phyloP scores from a whole-genome alignment of 2,113 vertebrate species.

The Zosterops japonicus region DNA sequence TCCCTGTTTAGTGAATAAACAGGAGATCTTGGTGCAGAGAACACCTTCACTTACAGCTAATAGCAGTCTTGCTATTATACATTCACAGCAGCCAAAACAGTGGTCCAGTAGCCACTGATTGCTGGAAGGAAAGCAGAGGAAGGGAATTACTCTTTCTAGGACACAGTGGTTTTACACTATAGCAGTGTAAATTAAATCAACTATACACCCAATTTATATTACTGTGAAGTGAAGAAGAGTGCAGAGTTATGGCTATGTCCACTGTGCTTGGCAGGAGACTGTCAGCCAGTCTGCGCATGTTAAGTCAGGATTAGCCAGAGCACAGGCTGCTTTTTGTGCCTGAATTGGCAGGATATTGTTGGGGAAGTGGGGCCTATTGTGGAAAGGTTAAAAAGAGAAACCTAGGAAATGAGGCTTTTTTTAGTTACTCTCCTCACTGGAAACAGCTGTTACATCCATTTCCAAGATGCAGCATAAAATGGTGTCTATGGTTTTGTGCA shows the following conservation, averaged over 20 bases:
- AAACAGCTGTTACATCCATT: constrained; percentile 7
- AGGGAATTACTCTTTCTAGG: neutral
- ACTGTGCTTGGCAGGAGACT: neutral
- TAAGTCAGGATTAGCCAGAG: neutral
- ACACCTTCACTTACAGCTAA: constrained; percentile 7
- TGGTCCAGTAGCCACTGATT: neutral
- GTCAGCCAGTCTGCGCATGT: rapidly evolving
- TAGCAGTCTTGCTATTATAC: neutral
- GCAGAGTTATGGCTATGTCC: neutral
- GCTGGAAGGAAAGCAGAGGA: neutral
- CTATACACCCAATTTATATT: neutral
- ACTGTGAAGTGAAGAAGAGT: neutral
- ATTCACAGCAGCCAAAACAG: neutral
- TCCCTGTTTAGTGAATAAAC: neutral
- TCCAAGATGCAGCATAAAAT: neutral
- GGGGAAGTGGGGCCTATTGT: constrained; percentile 13
- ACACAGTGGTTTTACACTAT: neutral
- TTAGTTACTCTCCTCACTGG: neutral
- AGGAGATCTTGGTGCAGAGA: neutral
- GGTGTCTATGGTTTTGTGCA: neutral
- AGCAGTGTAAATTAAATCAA: neutral
- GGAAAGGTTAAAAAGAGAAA: constrained; percentile 21
- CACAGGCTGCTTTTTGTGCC: neutral
- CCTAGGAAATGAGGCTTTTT: constrained; percentile 18
- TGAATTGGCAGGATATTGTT: neutral